Evolutionary conservation across 1,140 invertebrate genomes (phyloP).

Genomic region (Lordiphosa stackelbergi): DNA sequence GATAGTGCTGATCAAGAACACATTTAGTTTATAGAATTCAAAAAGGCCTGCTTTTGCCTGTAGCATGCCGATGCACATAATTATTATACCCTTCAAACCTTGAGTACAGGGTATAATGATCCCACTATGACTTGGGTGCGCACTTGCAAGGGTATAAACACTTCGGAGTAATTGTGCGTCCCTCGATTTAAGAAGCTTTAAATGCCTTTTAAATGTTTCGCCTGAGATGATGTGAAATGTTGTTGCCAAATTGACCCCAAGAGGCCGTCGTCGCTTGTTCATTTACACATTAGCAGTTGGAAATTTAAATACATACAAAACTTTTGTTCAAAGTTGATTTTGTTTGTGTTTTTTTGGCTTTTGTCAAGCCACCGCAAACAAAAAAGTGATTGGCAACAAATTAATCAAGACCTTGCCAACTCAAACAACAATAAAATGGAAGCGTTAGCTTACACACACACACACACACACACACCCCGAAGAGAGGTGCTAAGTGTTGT

Average conservation of each 20-base stretch:
- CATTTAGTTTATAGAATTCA: too few relatives aligned
- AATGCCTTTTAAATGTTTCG: slow-evolving; percentile 72
- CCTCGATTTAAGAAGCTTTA: slow-evolving; percentile 40
- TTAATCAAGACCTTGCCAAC: slow-evolving; percentile 72
- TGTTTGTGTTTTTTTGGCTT: slow-evolving; percentile 41
- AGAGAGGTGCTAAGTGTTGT: slow-evolving; percentile 36
- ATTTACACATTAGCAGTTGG: slow-evolving; percentile 69
- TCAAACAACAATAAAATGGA: slow-evolving; percentile 35
- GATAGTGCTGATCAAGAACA: too few relatives aligned
- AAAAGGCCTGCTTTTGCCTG: too few relatives aligned
- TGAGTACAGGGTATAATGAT: too few relatives aligned
- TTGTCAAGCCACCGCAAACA: slow-evolving; percentile 59
- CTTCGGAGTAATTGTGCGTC: slow-evolving; percentile 19
- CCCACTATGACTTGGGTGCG: too few relatives aligned
- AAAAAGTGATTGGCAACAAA: slow-evolving; percentile 76
- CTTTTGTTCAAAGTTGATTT: slow-evolving; percentile 34
- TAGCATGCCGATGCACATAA: too few relatives aligned
- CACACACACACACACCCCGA: slow-evolving; percentile 3
- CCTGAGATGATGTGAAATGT: slow-evolving; percentile 68
- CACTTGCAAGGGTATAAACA: not conserved
- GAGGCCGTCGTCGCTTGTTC: slow-evolving; percentile 57
- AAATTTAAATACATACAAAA: slow-evolving; percentile 55
- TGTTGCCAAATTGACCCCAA: slow-evolving; percentile 71
- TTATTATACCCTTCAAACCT: too few relatives aligned
- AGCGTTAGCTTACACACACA: slow-evolving; percentile 4